Conservation (phyloP, 2,113 vertebrate species). For the human (Homo sapiens) region GRCh38 chr13:88732001-88732500, state of each 20-base stretch:
- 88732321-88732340: neutral
- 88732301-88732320: neutral
- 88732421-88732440: neutral
- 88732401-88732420: neutral
- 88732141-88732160: neutral
- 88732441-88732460: neutral
- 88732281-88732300: neutral
- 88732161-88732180: neutral
- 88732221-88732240: neutral
- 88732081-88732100: neutral
- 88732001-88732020: neutral
- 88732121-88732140: neutral
- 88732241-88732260: neutral
- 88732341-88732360: neutral
- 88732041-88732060: neutral
- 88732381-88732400: neutral
- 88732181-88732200: neutral
- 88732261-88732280: neutral
- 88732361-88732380: neutral
- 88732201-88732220: neutral
- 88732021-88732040: neutral
- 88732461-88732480: neutral
- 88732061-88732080: neutral
- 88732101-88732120: neutral
- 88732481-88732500: neutral